phyloP scores from a whole-genome alignment of 2,113 vertebrate species.

The Crotophaga sulcirostris region DNA sequence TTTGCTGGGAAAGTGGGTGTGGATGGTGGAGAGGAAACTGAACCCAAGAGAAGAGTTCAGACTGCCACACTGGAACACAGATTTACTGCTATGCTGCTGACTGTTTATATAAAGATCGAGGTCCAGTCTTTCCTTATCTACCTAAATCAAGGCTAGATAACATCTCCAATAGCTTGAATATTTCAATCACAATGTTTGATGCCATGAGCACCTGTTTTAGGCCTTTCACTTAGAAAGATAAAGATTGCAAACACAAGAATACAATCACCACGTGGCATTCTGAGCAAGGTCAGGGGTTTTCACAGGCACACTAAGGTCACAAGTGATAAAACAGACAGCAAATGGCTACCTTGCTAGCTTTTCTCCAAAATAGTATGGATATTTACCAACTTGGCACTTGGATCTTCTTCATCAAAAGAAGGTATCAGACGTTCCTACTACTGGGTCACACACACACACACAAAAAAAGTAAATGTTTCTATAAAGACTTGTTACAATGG shows the following conservation, averaged over 20 bases:
- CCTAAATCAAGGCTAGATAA: neutral
- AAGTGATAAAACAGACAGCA: neutral
- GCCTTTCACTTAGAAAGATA: slow-evolving; percentile 24
- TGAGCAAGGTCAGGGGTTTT: neutral
- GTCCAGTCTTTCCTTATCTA: neutral
- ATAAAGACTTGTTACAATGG: neutral
- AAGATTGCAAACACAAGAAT: neutral
- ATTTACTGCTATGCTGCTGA: neutral
- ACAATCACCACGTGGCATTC: neutral
- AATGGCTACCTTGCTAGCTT: neutral
- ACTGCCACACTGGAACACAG: neutral
- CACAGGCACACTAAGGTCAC: neutral
- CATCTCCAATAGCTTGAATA: neutral
- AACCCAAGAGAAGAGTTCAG: neutral
- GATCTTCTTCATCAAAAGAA: neutral
- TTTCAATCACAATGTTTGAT: neutral
- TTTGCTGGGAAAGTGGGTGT: neutral
- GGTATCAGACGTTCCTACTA: neutral
- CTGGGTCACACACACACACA: too few relatives aligned
- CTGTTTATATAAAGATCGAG: neutral
- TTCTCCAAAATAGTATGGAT: neutral
- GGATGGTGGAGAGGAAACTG: neutral
- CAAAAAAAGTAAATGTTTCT: neutral
- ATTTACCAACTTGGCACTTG: neutral
- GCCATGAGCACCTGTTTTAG: neutral